Percentiles rank a stretch among this genome's conserved stretches.
Conservation (phyloP, 2,888 invertebrate genomes). For the Magallana nippona region DNA sequence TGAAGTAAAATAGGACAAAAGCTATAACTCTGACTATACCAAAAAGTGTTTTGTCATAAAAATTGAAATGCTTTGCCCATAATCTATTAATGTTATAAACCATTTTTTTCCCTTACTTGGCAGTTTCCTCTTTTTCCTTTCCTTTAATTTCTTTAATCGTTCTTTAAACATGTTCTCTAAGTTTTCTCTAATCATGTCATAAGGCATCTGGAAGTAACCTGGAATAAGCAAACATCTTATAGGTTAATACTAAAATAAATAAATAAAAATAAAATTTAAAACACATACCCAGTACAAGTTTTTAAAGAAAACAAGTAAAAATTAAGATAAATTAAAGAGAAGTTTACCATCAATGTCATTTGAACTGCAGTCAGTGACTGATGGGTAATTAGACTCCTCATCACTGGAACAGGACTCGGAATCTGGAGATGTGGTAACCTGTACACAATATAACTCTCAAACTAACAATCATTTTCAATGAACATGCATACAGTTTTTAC, state of each 20-base stretch:
- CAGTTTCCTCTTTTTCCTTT: conserved; percentile 54
- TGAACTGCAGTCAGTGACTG: neutral
- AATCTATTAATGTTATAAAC: too few relatives aligned
- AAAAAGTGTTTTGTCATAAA: too few relatives aligned
- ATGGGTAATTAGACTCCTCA: conserved; percentile 6
- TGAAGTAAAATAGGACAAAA: too few relatives aligned
- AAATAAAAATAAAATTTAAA: neutral
- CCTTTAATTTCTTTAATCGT: conserved; percentile 63
- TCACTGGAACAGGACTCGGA: neutral
- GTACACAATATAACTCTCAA: too few relatives aligned
- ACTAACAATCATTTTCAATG: too few relatives aligned
- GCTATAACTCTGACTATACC: too few relatives aligned
- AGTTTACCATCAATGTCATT: neutral
- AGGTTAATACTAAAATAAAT: too few relatives aligned
- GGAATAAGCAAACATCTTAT: conserved; percentile 36
- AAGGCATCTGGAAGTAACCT: conserved; percentile 77
- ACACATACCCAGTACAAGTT: neutral
- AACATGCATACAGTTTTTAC: too few relatives aligned
- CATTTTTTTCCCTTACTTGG: conserved; percentile 50
- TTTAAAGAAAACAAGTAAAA: neutral
- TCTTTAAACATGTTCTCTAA: conserved; percentile 71
- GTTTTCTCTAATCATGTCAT: conserved; percentile 70
- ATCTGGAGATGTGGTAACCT: neutral
- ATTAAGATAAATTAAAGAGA: neutral
- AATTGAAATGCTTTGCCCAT: too few relatives aligned